These are phyloP conservation scores for Rhineura floridana DNA, from an alignment of 2,113 vertebrate species.

Conservation along the genomic window DNA sequence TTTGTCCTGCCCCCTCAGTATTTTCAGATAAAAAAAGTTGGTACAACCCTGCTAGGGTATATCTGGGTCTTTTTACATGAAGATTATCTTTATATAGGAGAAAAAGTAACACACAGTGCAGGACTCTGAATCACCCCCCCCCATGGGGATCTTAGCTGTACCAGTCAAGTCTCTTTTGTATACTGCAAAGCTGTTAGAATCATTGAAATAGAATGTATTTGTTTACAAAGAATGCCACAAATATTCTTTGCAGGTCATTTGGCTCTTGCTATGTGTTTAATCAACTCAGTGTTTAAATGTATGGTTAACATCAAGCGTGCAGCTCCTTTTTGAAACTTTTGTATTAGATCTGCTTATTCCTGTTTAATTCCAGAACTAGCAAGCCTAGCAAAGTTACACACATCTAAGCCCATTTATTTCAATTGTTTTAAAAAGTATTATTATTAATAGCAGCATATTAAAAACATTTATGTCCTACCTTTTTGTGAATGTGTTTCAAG, in stretches of 20 bases:
- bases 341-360: conserved; percentile 26
- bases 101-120: neutral
- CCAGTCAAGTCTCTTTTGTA: neutral
- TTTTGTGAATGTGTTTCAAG: neutral
- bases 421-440: neutral
- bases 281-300: neutral
- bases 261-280: neutral
- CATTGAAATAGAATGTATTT: neutral
- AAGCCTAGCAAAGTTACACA: neutral
- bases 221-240: neutral
- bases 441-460: neutral
- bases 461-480: neutral
- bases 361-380: conserved; percentile 25
- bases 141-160: neutral
- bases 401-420: neutral
- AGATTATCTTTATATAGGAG: neutral
- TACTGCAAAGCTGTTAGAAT: neutral
- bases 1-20: neutral
- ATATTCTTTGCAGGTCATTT: neutral
- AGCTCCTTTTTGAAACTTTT: conserved; percentile 30
- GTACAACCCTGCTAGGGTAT: neutral
- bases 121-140: neutral
- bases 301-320: conserved; percentile 10
- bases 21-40: neutral
- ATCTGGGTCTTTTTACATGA: neutral